Evolutionary conservation across 2,888 invertebrate genomes (phyloP).

Genomic region (Willowsia nigromaculata): DNA sequence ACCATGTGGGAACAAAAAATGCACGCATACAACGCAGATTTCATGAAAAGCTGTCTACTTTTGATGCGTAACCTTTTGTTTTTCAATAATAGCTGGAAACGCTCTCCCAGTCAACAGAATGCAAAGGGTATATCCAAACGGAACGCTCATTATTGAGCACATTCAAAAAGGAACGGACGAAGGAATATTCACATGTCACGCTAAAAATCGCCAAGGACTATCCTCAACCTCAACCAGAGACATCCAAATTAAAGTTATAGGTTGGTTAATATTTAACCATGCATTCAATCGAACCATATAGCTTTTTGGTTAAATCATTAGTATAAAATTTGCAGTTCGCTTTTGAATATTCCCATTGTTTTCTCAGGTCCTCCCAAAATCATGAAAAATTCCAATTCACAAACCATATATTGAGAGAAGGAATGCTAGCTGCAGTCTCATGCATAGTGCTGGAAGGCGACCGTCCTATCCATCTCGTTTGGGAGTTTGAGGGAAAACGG

Average conservation of each 20-base stretch:
- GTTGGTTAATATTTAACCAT: conserved; percentile 77
- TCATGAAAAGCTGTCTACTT: too few relatives aligned
- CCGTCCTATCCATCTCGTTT: conserved; percentile 93
- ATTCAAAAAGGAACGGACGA: conserved; percentile 92
- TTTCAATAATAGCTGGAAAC: conserved; percentile 86
- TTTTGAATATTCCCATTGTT: background rate
- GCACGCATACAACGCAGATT: too few relatives aligned
- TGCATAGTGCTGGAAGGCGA: conserved; percentile 96
- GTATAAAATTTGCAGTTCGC: background rate
- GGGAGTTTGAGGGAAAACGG: conserved; percentile 93
- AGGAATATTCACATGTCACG: conserved; percentile 94
- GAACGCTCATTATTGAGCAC: conserved; percentile 91
- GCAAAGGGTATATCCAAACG: conserved; percentile 92
- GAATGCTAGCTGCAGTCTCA: conserved; percentile 91
- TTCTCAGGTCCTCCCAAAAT: conserved; percentile 90
- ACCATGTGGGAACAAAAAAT: too few relatives aligned
- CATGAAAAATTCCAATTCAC: conserved; percentile 90
- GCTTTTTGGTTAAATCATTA: background rate
- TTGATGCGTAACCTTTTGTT: background rate
- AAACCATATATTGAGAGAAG: conserved; percentile 86
- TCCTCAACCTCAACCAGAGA: conserved; percentile 86
- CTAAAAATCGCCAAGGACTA: conserved; percentile 90
- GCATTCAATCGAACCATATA: background rate
- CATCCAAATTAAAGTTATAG: conserved; percentile 82
- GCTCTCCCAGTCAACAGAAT: conserved; percentile 92